Evolutionary conservation across 2,888 invertebrate species (phyloP).

Genomic region (Galerucella pusilla): DNA sequence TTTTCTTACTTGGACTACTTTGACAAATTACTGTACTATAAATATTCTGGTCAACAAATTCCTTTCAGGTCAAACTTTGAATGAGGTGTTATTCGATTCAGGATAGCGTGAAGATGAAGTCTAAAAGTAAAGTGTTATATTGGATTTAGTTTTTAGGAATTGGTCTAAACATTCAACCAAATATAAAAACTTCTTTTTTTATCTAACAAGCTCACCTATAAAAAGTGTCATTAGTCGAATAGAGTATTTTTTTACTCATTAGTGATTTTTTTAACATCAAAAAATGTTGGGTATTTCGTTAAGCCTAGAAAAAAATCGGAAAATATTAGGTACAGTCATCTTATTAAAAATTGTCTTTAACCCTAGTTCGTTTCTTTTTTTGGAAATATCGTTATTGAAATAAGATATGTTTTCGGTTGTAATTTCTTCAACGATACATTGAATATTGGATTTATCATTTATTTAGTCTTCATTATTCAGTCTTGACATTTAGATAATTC

Average conservation of each 20-base stretch:
- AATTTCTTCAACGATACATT: constrained; percentile 8
- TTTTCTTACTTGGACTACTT: no score
- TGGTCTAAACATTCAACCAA: neutral
- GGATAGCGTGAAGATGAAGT: no score
- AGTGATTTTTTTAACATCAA: constrained; percentile 18
- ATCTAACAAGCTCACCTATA: constrained; percentile 19
- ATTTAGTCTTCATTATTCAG: constrained; percentile 17
- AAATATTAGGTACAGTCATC: constrained; percentile 20
- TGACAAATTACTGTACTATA: no score
- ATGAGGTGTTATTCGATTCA: no score
- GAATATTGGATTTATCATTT: constrained; percentile 11
- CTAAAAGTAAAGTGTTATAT: neutral
- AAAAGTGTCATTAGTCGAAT: constrained; percentile 7
- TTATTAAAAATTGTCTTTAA: constrained; percentile 19
- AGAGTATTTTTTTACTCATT: constrained; percentile 3
- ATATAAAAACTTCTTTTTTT: neutral
- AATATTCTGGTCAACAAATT: no score
- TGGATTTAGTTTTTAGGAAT: neutral
- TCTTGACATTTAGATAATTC: constrained; percentile 24
- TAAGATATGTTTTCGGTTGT: constrained; percentile 22
- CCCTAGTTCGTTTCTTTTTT: constrained; percentile 20
- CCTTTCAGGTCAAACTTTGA: no score
- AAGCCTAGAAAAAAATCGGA: constrained; percentile 18
- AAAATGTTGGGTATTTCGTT: neutral
- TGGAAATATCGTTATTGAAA: constrained; percentile 12